Percentiles rank a stretch among this genome's conserved stretches.
Conservation (phyloP, 2,888 invertebrate genomes). For the Pseudeuparius sepicola region DNA sequence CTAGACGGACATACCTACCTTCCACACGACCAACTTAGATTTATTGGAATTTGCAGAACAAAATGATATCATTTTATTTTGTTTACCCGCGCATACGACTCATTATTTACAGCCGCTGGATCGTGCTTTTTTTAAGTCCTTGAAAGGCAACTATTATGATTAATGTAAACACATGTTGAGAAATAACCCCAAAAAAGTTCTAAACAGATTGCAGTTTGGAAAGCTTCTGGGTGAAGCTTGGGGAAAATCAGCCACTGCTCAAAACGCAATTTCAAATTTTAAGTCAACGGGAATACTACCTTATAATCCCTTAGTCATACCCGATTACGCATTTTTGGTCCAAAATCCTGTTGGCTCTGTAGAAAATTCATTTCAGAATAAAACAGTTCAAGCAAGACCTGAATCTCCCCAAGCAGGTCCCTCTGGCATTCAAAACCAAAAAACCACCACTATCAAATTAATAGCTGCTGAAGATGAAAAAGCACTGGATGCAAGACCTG, state of each 20-base stretch:
- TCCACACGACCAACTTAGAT: too few relatives aligned
- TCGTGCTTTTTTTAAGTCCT: slow-evolving; percentile 2
- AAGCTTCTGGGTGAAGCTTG: slow-evolving; percentile 18
- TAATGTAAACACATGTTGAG: slow-evolving; percentile 6
- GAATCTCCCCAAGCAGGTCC: slow-evolving; percentile 5
- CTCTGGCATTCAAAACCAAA: slow-evolving; percentile 4
- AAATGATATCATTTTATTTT: slow-evolving; percentile 9
- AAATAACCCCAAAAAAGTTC: slow-evolving; percentile 12
- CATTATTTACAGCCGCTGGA: slow-evolving; percentile 9
- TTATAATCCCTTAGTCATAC: slow-evolving; percentile 11
- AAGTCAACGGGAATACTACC: slow-evolving; percentile 13
- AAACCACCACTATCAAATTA: too few relatives aligned
- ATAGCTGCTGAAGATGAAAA: slow-evolving; percentile 4
- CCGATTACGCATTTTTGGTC: slow-evolving; percentile 12
- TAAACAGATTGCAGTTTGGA: slow-evolving; percentile 19
- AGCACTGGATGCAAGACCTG: slow-evolving; percentile 3
- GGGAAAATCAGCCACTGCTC: slow-evolving; percentile 17
- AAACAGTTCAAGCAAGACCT: slow-evolving; percentile 4
- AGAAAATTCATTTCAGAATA: slow-evolving; percentile 6
- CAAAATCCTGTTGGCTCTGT: slow-evolving; percentile 11
- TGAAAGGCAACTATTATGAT: slow-evolving; percentile 9
- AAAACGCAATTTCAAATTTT: slow-evolving; percentile 15
- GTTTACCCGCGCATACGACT: slow-evolving; percentile 10
- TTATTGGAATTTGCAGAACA: slow-evolving; percentile 12
- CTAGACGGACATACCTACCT: slow-evolving; percentile 9